Evolutionary conservation across 1,140 invertebrate genomes (phyloP).

Genomic region (Elysia chlorotica): DNA sequence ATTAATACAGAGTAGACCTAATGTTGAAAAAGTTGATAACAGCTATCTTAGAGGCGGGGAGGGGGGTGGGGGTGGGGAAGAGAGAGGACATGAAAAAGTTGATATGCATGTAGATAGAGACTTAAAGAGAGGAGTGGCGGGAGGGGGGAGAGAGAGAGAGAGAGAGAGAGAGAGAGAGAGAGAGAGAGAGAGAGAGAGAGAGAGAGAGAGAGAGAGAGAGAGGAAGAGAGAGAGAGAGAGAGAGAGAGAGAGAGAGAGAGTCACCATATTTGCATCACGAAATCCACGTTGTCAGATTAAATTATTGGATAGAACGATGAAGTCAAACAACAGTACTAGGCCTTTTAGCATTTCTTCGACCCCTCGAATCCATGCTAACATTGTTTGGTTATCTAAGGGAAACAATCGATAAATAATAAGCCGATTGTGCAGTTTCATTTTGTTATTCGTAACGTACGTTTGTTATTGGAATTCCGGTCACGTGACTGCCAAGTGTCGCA

Average conservation of each 20-base stretch:
- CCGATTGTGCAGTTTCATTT: not conserved
- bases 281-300: too few relatives aligned
- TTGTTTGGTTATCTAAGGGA: not conserved
- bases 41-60: not conserved
- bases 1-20: not conserved
- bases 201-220: not conserved
- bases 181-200: conserved; percentile 8
- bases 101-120: too few relatives aligned
- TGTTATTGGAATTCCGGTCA: conserved; percentile 15
- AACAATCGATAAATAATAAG: not conserved
- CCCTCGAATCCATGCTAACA: not conserved
- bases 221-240: not conserved
- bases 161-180: not conserved
- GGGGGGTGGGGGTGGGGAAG: not conserved
- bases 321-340: not conserved
- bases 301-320: not conserved
- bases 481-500: conserved; percentile 24
- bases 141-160: conserved; percentile 4
- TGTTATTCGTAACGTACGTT: not conserved
- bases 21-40: not conserved
- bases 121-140: not conserved
- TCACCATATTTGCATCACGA: not conserved
- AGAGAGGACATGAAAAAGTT: too few relatives aligned
- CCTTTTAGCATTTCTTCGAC: not conserved
- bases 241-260: not conserved